Evolutionary conservation across 1,140 invertebrate species (phyloP).

Genomic region (Thaumetopoea pityocampa): DNA sequence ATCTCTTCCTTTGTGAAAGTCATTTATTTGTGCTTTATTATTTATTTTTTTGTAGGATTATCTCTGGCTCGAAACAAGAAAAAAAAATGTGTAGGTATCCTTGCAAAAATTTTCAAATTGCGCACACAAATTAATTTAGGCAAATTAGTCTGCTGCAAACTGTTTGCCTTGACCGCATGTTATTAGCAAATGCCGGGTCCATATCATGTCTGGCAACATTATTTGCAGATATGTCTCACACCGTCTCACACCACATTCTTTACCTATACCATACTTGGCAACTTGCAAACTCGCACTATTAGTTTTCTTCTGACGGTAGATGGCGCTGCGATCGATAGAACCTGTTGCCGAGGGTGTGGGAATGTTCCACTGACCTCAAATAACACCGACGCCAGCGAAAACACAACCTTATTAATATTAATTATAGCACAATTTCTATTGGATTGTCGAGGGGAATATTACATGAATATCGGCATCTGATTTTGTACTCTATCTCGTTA

Average conservation of each 20-base stretch:
- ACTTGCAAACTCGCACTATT: slow-evolving; percentile 17
- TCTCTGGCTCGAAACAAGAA: no score
- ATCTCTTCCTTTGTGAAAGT: no score
- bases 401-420: slow-evolving; percentile 1
- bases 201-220: no score
- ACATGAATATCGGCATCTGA: slow-evolving; percentile 6
- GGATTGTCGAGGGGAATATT: not conserved
- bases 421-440: slow-evolving; percentile 14
- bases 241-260: slow-evolving; percentile 1
- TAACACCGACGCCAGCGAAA: slow-evolving; percentile 6
- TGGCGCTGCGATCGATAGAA: slow-evolving; percentile 33
- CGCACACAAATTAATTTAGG: no score
- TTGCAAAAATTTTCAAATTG: no score
- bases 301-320: slow-evolving; percentile 19
- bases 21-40: no score
- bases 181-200: no score
- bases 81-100: no score
- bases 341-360: slow-evolving; percentile 24
- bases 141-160: no score
- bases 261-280: slow-evolving; percentile 9
- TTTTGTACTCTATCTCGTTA: slow-evolving; percentile 19
- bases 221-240: no score
- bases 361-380: slow-evolving; percentile 34
- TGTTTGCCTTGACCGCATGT: no score
- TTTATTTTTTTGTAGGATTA: no score